Conservation (phyloP, 2,113 vertebrate species). For the Sardina pilchardus region DNA sequence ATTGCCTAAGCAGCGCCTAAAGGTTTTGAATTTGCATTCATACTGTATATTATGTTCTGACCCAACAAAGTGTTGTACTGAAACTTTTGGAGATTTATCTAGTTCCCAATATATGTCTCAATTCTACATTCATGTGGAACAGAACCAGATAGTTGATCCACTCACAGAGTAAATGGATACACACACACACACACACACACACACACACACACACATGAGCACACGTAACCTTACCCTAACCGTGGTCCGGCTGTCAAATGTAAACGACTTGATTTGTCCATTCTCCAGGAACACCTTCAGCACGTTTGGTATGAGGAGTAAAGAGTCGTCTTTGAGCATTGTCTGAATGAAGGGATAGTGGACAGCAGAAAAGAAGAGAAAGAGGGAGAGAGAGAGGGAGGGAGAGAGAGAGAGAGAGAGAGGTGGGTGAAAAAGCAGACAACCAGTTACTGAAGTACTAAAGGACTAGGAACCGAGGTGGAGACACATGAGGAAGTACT, state of each 20-base stretch:
- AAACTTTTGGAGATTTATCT: background rate
- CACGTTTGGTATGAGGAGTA: slow-evolving; percentile 96
- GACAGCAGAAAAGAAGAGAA: slow-evolving; percentile 12
- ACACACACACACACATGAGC: background rate
- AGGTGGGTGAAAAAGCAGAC: slow-evolving; percentile 18
- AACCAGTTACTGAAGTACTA: background rate
- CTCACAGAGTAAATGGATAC: background rate
- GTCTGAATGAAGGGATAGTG: slow-evolving; percentile 73
- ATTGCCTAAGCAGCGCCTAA: background rate
- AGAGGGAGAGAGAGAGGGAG: slow-evolving; percentile 36
- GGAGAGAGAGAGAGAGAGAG: slow-evolving; percentile 29
- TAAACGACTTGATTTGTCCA: slow-evolving; percentile 98
- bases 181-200: slow-evolving; percentile 4
- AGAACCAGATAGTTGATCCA: too few species aligned
- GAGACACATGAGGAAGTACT: slow-evolving; percentile 23
- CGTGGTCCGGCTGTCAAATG: slow-evolving; percentile 95
- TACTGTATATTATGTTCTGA: background rate
- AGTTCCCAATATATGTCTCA: background rate
- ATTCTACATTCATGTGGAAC: background rate
- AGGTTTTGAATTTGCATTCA: background rate
- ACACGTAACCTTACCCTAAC: slow-evolving; percentile 81
- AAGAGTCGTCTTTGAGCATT: slow-evolving; percentile 97
- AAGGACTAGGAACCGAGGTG: slow-evolving; percentile 24
- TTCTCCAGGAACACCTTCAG: slow-evolving; percentile 99
- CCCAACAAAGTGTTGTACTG: background rate